phyloP scores from a whole-genome alignment of 2,888 invertebrate species.

The Tetragnatha montana region DNA sequence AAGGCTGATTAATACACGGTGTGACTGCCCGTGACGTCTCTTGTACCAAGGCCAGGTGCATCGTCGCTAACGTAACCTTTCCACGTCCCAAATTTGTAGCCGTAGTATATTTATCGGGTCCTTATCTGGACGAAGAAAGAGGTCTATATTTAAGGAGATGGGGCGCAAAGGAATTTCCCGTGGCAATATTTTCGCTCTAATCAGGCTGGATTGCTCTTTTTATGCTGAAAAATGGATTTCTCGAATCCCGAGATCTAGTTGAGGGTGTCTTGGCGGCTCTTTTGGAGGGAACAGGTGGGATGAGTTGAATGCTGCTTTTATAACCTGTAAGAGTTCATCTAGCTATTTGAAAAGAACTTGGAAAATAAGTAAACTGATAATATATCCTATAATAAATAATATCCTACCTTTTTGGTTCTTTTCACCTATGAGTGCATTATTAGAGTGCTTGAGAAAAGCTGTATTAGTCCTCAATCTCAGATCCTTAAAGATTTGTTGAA shows the following conservation, averaged over 20 bases:
- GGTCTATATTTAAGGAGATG: conserved; percentile 61
- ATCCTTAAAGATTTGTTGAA: too few relatives aligned
- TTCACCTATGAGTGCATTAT: too few relatives aligned
- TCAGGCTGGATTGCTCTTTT: not conserved
- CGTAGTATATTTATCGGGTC: conserved; percentile 53
- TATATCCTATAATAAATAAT: too few relatives aligned
- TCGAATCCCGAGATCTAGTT: not conserved
- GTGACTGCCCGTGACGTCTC: conserved; percentile 38
- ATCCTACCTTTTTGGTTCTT: too few relatives aligned
- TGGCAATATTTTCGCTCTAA: conserved; percentile 37
- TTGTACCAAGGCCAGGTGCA: conserved; percentile 64
- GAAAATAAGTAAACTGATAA: too few relatives aligned
- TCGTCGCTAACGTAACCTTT: conserved; percentile 38
- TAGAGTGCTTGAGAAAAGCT: too few relatives aligned
- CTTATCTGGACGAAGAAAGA: conserved; percentile 23
- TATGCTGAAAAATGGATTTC: not conserved
- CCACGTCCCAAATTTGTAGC: conserved; percentile 68
- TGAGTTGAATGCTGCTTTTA: too few relatives aligned
- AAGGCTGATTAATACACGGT: conserved; percentile 47
- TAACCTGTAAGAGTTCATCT: too few relatives aligned
- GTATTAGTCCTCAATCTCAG: too few relatives aligned
- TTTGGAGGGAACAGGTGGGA: too few relatives aligned
- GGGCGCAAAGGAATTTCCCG: not conserved
- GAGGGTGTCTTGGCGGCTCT: too few relatives aligned
- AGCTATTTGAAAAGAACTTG: too few relatives aligned